These are phyloP conservation scores for Bambusicola thoracicus DNA, from an alignment of 2,113 vertebrate species.

Conservation along the genomic window DNA sequence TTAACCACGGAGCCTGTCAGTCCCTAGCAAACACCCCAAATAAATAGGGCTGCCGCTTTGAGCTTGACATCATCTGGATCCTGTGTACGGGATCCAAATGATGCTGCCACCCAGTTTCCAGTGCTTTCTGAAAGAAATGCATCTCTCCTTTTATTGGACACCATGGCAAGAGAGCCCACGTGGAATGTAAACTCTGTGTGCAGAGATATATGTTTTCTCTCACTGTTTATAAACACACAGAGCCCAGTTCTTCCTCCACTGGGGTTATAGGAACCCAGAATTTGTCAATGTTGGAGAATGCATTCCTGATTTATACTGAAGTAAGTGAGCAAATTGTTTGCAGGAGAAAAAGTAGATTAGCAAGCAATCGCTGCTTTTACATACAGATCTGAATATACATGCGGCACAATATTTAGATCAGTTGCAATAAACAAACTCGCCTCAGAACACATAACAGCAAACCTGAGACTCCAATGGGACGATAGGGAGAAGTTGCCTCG, in stretches of 20 bases:
- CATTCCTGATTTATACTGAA: not conserved
- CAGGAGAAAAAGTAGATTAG: not conserved
- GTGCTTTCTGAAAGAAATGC: not conserved
- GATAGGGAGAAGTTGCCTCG: fast-evolving
- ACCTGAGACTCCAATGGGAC: not conserved
- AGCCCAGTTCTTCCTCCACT: not conserved
- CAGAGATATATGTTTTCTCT: not conserved
- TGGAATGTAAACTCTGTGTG: constrained; percentile 44
- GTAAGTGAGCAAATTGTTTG: not conserved
- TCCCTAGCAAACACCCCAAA: not conserved
- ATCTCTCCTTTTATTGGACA: constrained; percentile 20
- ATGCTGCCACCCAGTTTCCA: constrained; percentile 1
- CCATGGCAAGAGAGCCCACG: not conserved
- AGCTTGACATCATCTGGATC: not conserved
- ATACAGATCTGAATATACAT: not conserved
- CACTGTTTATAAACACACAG: constrained; percentile 48
- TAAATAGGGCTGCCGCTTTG: not conserved
- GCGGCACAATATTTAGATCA: not conserved
- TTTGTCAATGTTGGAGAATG: not conserved
- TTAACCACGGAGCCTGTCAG: not conserved
- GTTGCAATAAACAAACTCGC: not conserved
- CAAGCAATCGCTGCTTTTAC: not conserved
- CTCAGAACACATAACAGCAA: not conserved
- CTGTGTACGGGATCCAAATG: fast-evolving
- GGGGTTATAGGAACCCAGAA: not conserved